Evolutionary conservation across 2,888 invertebrate species (phyloP), one percentile per base, ranked within the genome.

Genomic region (Capitulum mitella): DNA sequence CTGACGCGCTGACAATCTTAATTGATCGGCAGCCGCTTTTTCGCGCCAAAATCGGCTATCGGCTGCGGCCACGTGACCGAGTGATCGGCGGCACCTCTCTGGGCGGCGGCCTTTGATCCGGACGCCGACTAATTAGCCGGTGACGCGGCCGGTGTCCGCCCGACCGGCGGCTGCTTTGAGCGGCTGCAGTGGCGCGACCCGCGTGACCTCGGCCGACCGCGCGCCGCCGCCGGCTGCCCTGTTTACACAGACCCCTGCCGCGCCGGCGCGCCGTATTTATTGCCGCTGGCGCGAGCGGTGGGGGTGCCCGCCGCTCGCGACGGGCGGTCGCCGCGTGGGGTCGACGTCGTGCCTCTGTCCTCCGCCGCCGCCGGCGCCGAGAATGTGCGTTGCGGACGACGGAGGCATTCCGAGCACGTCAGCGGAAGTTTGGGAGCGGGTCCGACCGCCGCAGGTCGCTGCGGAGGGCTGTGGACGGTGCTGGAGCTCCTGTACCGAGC

Each of bases 101-200:
- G 29, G 58, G 58, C 51, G 58, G n/a, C 3, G n/a, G n/a, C 58
- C 58, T 58, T 58, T 58, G 10, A 58, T 58, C 58, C 22, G 29
- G 29, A 29, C 58, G n/a, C 10, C 58, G 58, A 58, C 58, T 29
- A 58, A 58, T 58, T 58, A 58, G 58, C 29, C 29, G n/a, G 58
- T 58, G 58, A 58, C 58, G 14, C 19, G 51, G 51, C 12, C 51
- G 3, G 51, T 51, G 19, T 51, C 58, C n/a, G 29, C 58, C 29
- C 29, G 58, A n/a, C 29, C 58, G 58, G 58, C 58, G 58, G 51
- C 58, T 14, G 58, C 58, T 58, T 58, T 58, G 58, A 58, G 58
- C 19, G 5, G 51, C 22, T 16, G n/a, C 58, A 22, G 58, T 29
- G 29, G 29, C 6, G 58, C 29, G 29, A 22, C 51, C n/a, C 22